phyloP scores from a whole-genome alignment of 2,113 vertebrate species.

The Ceyx melanurus region DNA sequence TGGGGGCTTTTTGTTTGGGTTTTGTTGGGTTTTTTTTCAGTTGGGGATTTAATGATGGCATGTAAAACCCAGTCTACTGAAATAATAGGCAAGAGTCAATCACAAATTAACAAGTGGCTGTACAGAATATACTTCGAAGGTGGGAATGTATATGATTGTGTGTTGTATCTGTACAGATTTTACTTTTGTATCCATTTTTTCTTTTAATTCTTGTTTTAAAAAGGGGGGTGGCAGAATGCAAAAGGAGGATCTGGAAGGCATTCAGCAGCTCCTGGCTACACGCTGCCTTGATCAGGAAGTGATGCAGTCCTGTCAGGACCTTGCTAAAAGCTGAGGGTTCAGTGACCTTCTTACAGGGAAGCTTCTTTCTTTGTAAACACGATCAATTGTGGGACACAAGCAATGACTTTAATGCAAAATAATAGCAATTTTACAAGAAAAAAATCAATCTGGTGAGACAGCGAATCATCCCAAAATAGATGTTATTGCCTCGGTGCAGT shows the following conservation, averaged over 20 bases:
- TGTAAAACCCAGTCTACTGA: background rate
- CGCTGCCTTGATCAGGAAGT: background rate
- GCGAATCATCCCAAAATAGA: conserved; percentile 6
- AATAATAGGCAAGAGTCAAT: background rate
- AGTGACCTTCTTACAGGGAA: conserved; percentile 29
- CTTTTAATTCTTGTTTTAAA: background rate
- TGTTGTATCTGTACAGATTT: background rate
- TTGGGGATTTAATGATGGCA: background rate
- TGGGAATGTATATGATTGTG: background rate
- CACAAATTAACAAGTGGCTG: background rate
- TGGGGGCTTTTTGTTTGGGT: too few relatives aligned
- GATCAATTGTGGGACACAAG: background rate
- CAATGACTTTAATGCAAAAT: conserved; percentile 38
- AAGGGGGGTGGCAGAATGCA: background rate
- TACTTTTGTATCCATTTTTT: background rate
- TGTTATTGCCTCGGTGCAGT: background rate
- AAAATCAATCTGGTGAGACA: conserved; percentile 17
- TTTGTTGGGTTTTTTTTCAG: background rate
- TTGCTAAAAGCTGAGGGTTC: conserved; percentile 37
- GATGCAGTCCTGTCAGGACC: background rate
- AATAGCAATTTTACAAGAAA: background rate
- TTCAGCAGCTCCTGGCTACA: background rate
- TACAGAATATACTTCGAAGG: background rate
- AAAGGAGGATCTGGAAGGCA: background rate
- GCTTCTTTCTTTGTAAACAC: conserved; percentile 17